A percentile compares a stretch with the other conserved stretches of the same genome.
Conservation (phyloP, 2,797 vertebrate species). For the Acipenser ruthenus region DNA sequence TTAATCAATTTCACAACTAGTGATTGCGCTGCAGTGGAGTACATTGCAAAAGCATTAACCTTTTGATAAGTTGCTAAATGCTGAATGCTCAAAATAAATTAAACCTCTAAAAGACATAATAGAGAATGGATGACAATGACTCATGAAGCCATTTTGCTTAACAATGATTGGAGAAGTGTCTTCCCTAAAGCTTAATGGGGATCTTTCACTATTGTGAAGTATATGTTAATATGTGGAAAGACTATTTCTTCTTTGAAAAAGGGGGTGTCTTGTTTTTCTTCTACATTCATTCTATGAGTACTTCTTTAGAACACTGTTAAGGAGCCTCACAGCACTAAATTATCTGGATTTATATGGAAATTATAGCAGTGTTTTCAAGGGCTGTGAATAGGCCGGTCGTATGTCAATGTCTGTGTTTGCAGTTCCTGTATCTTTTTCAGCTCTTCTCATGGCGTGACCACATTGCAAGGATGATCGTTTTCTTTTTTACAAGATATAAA, state of each 20-base stretch:
- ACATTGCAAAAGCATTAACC: too few relatives aligned
- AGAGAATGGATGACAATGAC: too few relatives aligned
- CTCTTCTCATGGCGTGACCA: conserved; percentile 26
- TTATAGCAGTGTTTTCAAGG: conserved; percentile 49
- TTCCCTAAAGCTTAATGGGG: too few relatives aligned
- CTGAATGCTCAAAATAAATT: too few relatives aligned
- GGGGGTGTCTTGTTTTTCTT: conserved; percentile 13
- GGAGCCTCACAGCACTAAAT: conserved; percentile 45
- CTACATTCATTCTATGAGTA: conserved; percentile 26
- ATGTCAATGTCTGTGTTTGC: conserved; percentile 40
- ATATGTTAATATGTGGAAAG: too few relatives aligned
- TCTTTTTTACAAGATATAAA: conserved; percentile 35
- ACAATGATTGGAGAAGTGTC: too few relatives aligned
- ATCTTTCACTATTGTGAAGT: too few relatives aligned
- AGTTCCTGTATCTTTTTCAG: conserved; percentile 34
- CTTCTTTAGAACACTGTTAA: conserved; percentile 35
- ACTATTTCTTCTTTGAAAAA: conserved; percentile 4
- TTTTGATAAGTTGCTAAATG: too few relatives aligned
- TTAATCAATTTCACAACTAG: too few relatives aligned
- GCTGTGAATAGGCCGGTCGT: conserved; percentile 40
- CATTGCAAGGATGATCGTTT: conserved; percentile 27
- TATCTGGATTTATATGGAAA: conserved; percentile 58
- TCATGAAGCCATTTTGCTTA: too few relatives aligned
- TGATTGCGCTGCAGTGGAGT: too few relatives aligned
- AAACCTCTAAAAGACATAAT: too few relatives aligned